Evolutionary conservation across 1,140 invertebrate genomes (phyloP).

Genomic region (Papilio helenus): DNA sequence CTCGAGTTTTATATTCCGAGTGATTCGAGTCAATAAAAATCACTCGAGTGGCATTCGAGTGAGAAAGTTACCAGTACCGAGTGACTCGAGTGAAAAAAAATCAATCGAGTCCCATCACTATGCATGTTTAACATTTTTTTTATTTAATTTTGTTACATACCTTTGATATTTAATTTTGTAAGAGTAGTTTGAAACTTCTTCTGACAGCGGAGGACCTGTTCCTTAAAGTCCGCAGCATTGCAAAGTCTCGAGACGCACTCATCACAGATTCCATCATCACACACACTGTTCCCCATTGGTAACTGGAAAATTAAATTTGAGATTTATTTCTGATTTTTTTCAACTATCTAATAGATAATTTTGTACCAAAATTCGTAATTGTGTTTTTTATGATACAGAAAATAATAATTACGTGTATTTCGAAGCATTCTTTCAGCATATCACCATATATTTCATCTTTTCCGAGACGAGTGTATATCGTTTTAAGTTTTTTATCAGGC

Average conservation of each 20-base stretch:
- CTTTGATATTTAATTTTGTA: slow-evolving; percentile 42
- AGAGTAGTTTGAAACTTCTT: slow-evolving; percentile 47
- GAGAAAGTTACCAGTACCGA: no score
- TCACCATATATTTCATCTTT: slow-evolving; percentile 68
- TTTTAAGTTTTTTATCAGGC: slow-evolving; percentile 64
- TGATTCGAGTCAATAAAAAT: no score
- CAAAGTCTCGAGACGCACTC: slow-evolving; percentile 57
- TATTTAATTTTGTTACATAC: slow-evolving; percentile 28
- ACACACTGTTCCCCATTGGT: slow-evolving; percentile 36
- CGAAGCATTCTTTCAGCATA: slow-evolving; percentile 74
- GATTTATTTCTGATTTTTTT: neutral
- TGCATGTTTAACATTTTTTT: no score
- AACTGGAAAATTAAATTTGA: slow-evolving; percentile 51
- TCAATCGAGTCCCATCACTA: no score
- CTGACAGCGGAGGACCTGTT: slow-evolving; percentile 60
- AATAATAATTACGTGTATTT: slow-evolving; percentile 62
- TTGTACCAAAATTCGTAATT: neutral
- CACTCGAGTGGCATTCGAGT: no score
- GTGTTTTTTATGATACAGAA: neutral
- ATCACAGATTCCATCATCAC: slow-evolving; percentile 60
- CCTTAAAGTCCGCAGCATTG: slow-evolving; percentile 62
- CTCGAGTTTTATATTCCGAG: no score
- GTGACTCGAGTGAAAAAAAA: no score
- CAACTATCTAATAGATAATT: neutral
- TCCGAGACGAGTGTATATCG: slow-evolving; percentile 52